These are phyloP conservation scores for Digitonthophagus gazella DNA, from an alignment of 2,888 invertebrate species.

Conservation along the genomic window DNA sequence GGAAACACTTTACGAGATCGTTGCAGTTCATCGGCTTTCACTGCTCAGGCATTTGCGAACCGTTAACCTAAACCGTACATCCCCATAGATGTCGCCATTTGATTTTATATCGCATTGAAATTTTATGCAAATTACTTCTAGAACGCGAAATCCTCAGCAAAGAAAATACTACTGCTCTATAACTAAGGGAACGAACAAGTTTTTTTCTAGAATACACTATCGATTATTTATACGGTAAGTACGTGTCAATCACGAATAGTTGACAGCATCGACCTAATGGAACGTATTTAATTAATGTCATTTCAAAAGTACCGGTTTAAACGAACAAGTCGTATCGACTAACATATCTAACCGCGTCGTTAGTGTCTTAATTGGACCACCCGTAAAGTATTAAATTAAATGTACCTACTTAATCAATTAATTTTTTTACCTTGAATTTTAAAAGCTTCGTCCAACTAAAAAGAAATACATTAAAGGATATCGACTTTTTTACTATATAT, in stretches of 20 bases:
- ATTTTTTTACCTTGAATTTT: too few species aligned
- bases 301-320: not conserved
- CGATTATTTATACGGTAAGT: not conserved
- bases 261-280: not conserved
- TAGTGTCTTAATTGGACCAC: not conserved
- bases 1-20: constrained; percentile 10
- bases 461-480: too few species aligned
- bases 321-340: not conserved
- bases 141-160: not conserved
- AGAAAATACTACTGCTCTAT: not conserved
- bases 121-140: not conserved
- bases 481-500: too few species aligned
- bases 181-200: not conserved
- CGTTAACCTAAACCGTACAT: not conserved
- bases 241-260: not conserved
- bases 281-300: not conserved
- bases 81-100: not conserved
- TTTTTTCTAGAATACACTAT: not conserved
- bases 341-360: not conserved
- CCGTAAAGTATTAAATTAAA: not conserved
- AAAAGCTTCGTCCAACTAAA: too few species aligned
- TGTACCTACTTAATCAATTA: not conserved
- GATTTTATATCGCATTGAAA: not conserved
- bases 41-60: not conserved
- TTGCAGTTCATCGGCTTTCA: constrained; percentile 13